Evolutionary conservation across 2,888 invertebrate species (phyloP).

Genomic region (Acrocyrtus sp.): DNA sequence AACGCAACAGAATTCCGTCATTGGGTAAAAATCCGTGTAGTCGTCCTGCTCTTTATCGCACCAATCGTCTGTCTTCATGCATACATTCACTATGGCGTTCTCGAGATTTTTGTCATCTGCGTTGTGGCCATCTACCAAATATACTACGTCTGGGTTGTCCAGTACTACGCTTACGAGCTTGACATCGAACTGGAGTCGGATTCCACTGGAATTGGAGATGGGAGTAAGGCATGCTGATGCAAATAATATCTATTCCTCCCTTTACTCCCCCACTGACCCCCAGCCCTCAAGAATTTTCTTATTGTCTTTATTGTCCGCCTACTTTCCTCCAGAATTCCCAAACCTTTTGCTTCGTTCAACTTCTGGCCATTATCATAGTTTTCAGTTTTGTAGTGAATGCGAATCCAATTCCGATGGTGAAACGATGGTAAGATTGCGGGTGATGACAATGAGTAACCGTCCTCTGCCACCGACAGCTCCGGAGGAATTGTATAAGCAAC

Average conservation of each 20-base stretch:
- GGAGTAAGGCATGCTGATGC: conserved; percentile 52
- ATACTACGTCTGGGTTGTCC: conserved; percentile 59
- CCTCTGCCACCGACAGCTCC: conserved; percentile 20
- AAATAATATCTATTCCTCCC: conserved; percentile 10
- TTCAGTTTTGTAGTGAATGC: conserved; percentile 42
- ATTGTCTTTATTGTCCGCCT: neutral
- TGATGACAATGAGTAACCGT: conserved; percentile 39
- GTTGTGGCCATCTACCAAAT: conserved; percentile 55
- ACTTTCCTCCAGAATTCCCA: neutral
- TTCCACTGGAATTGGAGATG: conserved; percentile 52
- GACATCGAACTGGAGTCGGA: conserved; percentile 59
- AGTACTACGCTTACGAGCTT: conserved; percentile 59
- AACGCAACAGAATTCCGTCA: conserved; percentile 57
- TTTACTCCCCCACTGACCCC: neutral
- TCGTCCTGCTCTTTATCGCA: conserved; percentile 53
- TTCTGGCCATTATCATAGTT: conserved; percentile 36
- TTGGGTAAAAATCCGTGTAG: conserved; percentile 56
- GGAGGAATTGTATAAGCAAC: conserved; percentile 16
- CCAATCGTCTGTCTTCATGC: conserved; percentile 54
- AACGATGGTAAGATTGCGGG: conserved; percentile 25
- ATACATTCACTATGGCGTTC: conserved; percentile 55
- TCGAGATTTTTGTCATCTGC: conserved; percentile 49
- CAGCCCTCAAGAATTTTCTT: conserved; percentile 1
- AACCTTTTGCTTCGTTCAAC: conserved; percentile 13
- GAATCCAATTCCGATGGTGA: neutral